A percentile compares a stretch with the other conserved stretches of the same genome.
These are phyloP conservation scores for Heterodera carotae DNA, from an alignment of 1,140 invertebrate species.

Conservation along the genomic window DNA sequence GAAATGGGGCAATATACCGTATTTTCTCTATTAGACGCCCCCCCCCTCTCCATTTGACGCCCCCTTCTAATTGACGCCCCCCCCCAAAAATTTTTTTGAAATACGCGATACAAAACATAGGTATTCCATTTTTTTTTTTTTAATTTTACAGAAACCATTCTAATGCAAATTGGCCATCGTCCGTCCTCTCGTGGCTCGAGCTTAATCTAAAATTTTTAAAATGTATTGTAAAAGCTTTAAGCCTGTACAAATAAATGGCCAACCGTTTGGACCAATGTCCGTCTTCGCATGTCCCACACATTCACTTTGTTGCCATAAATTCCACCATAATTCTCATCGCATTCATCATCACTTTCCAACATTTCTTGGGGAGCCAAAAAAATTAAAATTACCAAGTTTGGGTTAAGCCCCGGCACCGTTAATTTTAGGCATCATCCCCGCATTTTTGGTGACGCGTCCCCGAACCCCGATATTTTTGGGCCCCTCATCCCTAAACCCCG, in stretches of 20 bases:
- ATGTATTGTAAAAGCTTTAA: background rate
- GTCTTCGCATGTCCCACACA: conserved; percentile 47
- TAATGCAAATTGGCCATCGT: conserved; percentile 44
- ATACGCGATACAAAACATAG: too few relatives aligned
- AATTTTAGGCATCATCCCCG: too few relatives aligned
- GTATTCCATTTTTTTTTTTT: too few relatives aligned
- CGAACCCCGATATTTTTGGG: too few relatives aligned
- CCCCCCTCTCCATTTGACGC: too few relatives aligned
- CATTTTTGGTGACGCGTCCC: too few relatives aligned
- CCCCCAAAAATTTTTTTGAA: background rate
- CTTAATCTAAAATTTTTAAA: conserved; percentile 7
- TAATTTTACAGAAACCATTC: conserved; percentile 33
- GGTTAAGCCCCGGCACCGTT: too few relatives aligned
- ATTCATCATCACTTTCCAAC: background rate
- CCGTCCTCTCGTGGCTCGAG: conserved; percentile 38
- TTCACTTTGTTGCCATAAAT: conserved; percentile 46
- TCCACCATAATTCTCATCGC: background rate
- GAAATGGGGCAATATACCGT: too few relatives aligned
- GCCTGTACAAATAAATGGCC: background rate
- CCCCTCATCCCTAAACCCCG: too few relatives aligned
- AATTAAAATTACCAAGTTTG: background rate
- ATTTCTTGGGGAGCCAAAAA: background rate
- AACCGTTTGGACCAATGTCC: conserved; percentile 39
- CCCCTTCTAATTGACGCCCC: too few relatives aligned
- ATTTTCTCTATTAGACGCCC: too few relatives aligned